Base-by-base conservation (phyloP, 2,888 invertebrate species). In the Acheta domesticus region DNA sequence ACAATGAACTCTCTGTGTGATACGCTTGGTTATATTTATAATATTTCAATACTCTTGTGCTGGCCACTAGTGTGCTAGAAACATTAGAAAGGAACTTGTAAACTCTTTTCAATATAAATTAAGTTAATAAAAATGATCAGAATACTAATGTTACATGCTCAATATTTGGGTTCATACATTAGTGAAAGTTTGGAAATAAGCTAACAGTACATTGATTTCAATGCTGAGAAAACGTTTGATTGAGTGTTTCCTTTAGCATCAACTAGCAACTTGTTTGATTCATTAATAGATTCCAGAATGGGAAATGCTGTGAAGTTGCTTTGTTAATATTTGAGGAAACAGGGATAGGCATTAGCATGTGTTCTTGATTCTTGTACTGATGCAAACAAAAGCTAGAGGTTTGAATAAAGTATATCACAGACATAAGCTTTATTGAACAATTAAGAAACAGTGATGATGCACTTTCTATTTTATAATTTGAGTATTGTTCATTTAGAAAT, bases 1-100 rank as follows among this genome's bases (percentile, higher is more conserved):
- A 62, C 62, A 62, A 62, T 62, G 62, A 62, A 62, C 62, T 62
- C 62, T 62, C 62, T 62, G 62, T 62, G 62, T 62, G 62, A 62
- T 62, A 62, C 14, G 62, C 62, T 62, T 62, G 62, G 62, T 62
- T 62, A 62, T 62, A 62, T 62, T 62, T 62, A 62, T 62, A 62
- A 62, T 62, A 62, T 62, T 62, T 62, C 62, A 62, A 62, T 62
- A 62, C 62, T 62, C 62, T 62, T 62, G 62, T 62, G 62, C 62
- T 62, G 62, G 62, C 62, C 14, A 62, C n/a, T 62, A 62, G 62
- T 62, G 62, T 62, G 62, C 62, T 62, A 62, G 62, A 62, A 62
- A 62, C 62, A 19, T 19, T 19, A 62, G 62, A n/a, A 36, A 62
- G 62, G 62, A 62, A 62, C 14, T 62, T 62, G n/a, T 62, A n/a